Base-by-base conservation (phyloP, 2,797 vertebrate genomes). In the Tolypeutes matacus region DNA sequence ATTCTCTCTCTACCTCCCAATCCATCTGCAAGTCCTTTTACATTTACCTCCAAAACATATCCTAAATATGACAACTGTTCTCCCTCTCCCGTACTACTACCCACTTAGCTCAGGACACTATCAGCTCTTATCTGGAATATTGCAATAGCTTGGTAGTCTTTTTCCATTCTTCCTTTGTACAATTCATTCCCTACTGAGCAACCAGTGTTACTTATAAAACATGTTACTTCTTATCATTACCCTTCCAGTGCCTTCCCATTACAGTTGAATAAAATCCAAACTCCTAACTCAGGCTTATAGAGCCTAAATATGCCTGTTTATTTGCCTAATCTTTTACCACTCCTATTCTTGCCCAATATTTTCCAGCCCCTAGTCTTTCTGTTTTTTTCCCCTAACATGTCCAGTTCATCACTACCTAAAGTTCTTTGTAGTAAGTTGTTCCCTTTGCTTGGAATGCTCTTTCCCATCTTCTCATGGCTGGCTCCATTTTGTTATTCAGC, bases 181-280 rank as follows among this genome's bases (percentile, higher is more conserved):
- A 85, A 6, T 76, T 92, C 14, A 62, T 80, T 89, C 11, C n/a
- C n/a, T 84, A 9, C 42, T 39, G 2, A 86, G 25, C 46, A 62
- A 14, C 13, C 60, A 81, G 1, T 90, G 77, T 15, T 91, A 21
- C 88, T 93, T 77, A 84, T 83, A 87, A 73, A 84, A 85, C 29
- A 86, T 23, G 15, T 84, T 93, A 42, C 27, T 51, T 86, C 25
- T 13, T 64, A 18, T 73, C 39, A 69, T 86, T 86, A 60, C 36
- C n/a, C n/a, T 89, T 93, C 39, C 34, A 67, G 9, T 82, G 49
- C 42, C 39, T 94, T 95, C 76, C 34, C 62, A 93, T 96, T 77
- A 69, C 53, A 69, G 4, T 78, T 80, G 27, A 86, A 58, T 92
- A 81, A 91, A 77, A 76, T 72, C 13, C 60, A 86, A 46, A 82